A percentile compares a stretch with the other conserved stretches of the same genome.
phyloP scores from a whole-genome alignment of 2,797 vertebrate genomes.

The Melanotaenia nigrans region DNA sequence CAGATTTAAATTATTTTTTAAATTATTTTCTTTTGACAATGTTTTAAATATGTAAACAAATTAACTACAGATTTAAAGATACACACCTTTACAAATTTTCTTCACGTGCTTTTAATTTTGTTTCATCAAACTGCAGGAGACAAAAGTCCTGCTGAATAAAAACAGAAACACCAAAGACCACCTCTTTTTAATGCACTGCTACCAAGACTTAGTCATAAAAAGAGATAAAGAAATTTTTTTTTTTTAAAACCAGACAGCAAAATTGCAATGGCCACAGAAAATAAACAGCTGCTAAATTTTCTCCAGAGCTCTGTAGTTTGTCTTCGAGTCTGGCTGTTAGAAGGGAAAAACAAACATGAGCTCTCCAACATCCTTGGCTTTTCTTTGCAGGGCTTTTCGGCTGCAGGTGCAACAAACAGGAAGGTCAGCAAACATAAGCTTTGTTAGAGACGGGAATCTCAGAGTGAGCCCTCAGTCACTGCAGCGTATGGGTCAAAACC shows the following conservation, averaged over 20 bases:
- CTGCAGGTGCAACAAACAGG: constrained; percentile 64
- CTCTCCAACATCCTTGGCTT: constrained; percentile 49
- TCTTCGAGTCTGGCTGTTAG: constrained; percentile 62
- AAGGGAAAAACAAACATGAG: constrained; percentile 36
- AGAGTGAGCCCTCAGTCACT: constrained; percentile 39
- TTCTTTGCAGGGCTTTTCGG: constrained; percentile 24
- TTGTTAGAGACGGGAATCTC: constrained; percentile 41
- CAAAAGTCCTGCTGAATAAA: constrained; percentile 23
- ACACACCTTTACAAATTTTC: background rate
- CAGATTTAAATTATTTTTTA: no score
- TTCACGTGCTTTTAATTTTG: constrained; percentile 1
- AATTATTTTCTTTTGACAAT: no score
- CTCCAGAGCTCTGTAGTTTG: constrained; percentile 30
- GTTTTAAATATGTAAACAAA: background rate
- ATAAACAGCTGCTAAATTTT: constrained; percentile 61
- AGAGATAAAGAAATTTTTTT: constrained; percentile 17
- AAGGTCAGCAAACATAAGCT: constrained; percentile 60
- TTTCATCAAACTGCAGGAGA: constrained; percentile 24
- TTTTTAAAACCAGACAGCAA: constrained; percentile 10
- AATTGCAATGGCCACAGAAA: constrained; percentile 54
- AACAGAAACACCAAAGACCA: constrained; percentile 11
- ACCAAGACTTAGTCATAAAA: constrained; percentile 37
- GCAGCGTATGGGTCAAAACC: constrained; percentile 35
- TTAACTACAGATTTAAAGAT: background rate
- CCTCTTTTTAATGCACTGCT: constrained; percentile 26